Evolutionary conservation across 2,797 vertebrate genomes (phyloP).

Genomic region (Crenuchus spilurus): DNA sequence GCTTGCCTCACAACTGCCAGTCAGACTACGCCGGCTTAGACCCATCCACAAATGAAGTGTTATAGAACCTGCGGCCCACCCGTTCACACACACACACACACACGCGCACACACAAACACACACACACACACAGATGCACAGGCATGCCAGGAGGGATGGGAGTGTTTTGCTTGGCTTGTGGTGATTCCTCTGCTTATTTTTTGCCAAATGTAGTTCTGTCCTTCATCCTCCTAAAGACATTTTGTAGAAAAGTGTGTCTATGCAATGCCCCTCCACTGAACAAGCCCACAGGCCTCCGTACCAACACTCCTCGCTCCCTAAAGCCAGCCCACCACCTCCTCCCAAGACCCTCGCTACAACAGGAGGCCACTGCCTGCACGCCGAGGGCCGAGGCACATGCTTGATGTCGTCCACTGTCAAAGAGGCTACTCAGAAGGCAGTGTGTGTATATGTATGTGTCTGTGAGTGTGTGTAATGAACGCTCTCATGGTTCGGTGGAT

Average conservation of each 20-base stretch:
- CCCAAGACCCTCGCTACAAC: conserved; percentile 12
- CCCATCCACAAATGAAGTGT: background rate
- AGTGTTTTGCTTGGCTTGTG: conserved; percentile 52
- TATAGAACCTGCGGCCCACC: background rate
- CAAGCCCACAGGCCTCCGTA: conserved; percentile 27
- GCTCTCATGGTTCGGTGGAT: conserved; percentile 66
- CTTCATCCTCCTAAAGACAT: conserved; percentile 62
- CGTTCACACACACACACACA: conserved; percentile 4
- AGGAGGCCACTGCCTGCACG: conserved; percentile 12
- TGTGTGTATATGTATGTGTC: conserved; percentile 56
- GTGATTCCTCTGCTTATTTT: conserved; percentile 45
- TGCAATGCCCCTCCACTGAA: conserved; percentile 72
- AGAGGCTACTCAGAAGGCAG: conserved; percentile 68
- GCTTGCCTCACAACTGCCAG: conserved; percentile 58
- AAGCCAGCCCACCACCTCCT: conserved; percentile 6
- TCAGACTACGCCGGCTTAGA: conserved; percentile 49
- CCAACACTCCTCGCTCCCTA: conserved; percentile 25
- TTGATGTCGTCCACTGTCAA: conserved; percentile 70
- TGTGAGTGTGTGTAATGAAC: conserved; percentile 38
- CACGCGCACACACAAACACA: background rate
- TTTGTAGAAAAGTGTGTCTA: conserved; percentile 78
- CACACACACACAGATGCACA: background rate
- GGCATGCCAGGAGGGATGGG: conserved; percentile 51
- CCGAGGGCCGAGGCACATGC: background rate
- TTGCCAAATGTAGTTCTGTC: conserved; percentile 74